Base-by-base conservation (phyloP, 2,113 vertebrate genomes). In the Peucedramus taeniatus region DNA sequence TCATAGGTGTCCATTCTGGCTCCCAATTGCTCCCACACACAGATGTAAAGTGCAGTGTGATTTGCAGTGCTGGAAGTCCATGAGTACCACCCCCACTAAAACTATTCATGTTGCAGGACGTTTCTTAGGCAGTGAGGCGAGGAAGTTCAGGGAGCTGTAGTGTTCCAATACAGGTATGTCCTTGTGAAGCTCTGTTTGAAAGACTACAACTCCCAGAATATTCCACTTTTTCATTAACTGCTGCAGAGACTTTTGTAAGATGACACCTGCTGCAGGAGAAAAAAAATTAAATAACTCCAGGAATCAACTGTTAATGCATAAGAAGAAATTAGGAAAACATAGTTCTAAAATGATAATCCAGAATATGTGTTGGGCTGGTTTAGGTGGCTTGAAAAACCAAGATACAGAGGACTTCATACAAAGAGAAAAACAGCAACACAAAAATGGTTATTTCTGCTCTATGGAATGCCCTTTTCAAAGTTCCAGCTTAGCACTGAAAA, bases 121-220 rank as follows among this genome's bases (percentile, higher is more conserved):
- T 90, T 95, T 94, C 89, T 47, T 63, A 93, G 86, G 74, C 78
- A 79, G 88, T 84, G 96, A 95, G 39, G 94, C 57, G 82, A 96
- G 97, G 95, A 97, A 97, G 68, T 95, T 94, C 81, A 81, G 94
- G 97, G 91, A 97, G 96, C 96, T 97, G 96, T 95, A 97, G 94
- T 97, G 93, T 97, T 97, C 96, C 96, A 97, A 96, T 93, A 96
- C 96, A 96, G 94, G 94, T 97, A 77, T 93, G 83, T 97, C 96
- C 93, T 95, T 97, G 93, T 53, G 71, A 96, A 97, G 95, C 96
- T 97, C 96, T 97, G 95, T 97, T 97, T 97, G 96, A 96, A 98
- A 97, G 96, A 94, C 96, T 96, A 98, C 94, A 96, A 97, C 95
- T 97, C 96, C 94, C 91, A 96, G 93, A 97, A 95, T 87, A 83